Percentiles rank a stretch among this genome's conserved stretches.
Conservation (phyloP, 30 jellyfish, hydroid and myxozoan species). For the Hydractinia echinata region DNA sequence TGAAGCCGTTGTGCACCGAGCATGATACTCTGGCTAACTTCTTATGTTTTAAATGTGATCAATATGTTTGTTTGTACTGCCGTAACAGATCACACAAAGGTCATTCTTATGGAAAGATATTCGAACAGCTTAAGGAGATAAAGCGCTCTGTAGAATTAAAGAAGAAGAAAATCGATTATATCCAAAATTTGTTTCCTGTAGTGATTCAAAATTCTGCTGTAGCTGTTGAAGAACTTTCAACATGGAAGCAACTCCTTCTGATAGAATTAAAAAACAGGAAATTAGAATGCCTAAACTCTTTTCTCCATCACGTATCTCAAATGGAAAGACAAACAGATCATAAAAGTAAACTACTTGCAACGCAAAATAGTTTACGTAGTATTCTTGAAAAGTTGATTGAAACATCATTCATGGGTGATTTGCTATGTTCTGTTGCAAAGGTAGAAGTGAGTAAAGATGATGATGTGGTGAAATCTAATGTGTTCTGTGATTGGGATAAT, state of each 20-base stretch:
- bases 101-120: not conserved
- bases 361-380: no score
- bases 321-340: no score
- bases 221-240: not conserved
- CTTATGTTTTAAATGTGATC: not conserved
- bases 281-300: not conserved
- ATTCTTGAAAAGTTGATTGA: no score
- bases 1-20: not conserved
- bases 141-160: not conserved
- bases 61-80: conserved; percentile 2
- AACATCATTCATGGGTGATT: no score
- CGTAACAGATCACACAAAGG: not conserved
- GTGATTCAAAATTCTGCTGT: no score
- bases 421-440: no score
- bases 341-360: no score
- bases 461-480: no score
- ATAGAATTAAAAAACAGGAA: not conserved
- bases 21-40: not conserved
- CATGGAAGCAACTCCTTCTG: conserved; percentile 2
- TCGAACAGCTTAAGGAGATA: conserved; percentile 9
- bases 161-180: not conserved
- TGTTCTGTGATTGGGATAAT: no score
- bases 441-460: no score
- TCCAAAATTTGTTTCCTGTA: no score
- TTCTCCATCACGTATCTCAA: no score